Evolutionary conservation across 2,888 invertebrate genomes (phyloP), one percentile per base, ranked within the genome.

Genomic region (Altica lythri): DNA sequence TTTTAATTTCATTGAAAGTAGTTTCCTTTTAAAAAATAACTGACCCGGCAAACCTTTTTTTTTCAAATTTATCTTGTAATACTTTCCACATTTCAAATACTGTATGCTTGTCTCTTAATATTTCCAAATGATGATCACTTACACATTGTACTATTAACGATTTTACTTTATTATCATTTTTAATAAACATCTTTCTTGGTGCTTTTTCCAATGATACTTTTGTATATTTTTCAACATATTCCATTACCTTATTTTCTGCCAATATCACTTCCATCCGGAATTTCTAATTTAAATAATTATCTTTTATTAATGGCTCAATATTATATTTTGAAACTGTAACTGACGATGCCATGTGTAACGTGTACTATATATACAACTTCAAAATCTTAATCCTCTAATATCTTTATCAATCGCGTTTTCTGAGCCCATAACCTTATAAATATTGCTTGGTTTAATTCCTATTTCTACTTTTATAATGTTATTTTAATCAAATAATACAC

Each of bases 1-100:
- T 18, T 29, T 38, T 37, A 49, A 18, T 38, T 48, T 61, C 55
- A 55, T 19, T 2, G 48, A 18, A 8, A 53, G 10, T 35, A 60
- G 17, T 35, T 57, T 55, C 17, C 37, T 51, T 52, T 55, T 53
- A 10, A 53, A 29, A 53, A 40, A 49, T 38, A 57, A 19, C 18
- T 53, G 55, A 5, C 45, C 52, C 16, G 52, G 37, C 29, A 57
- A 37, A 6, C 57, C 55, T 32, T 40, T 62, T 17, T n/a, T n/a
- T 53, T 59, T 62, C 60, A 43, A 47, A 60, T 22, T 25, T 49
- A 18, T 49, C 30, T 32, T 53, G 44, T 10, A 59, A 22, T 1
- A 30, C 30, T 30, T 27, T 53, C 61, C 61, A 61, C 59, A 60
- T 57, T 6, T 25, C 12, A 27, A 43, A 53, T n/a, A 56, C 58